Base-by-base conservation (phyloP, 2,888 invertebrate genomes). In the Dicyrtoma fusca region DNA sequence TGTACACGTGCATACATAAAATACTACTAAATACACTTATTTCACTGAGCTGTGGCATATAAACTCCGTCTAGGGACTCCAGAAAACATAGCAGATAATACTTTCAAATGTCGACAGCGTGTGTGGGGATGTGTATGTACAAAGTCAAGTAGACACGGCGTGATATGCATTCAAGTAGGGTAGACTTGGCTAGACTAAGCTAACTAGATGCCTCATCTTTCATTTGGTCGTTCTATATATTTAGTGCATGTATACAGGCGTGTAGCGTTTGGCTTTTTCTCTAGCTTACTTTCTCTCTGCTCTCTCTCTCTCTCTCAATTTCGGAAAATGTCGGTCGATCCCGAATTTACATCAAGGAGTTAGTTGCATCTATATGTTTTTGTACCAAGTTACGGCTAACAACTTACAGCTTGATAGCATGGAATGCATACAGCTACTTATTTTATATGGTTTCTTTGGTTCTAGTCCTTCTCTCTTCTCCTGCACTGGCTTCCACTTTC, bases 291-390 rank as follows among this genome's bases (percentile, higher is more conserved):
- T 55, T 23, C 17, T 6, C n/a, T 49, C 49, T n/a, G 17, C 49
- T 49, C 3, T 14, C 23, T 55, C 17, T 21, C 21, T 6, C 51
- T 51, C 55, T 21, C 11, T 55, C 14, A 13, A 14, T n/a, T 11
- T 64, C 64, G 64, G 51, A 25, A 25, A 51, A 26, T 25, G 49
- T 51, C 51, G 62, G 62, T 45, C 2, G 45, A 42, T 45, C 44
- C 45, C 62, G 62, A 63, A 44, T 45, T 45, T 11, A 23, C 62
- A 45, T 42, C 45, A 45, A 63, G 45, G 45, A 63, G 45, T 63
- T 34, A 34, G 34, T 34, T 34, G 34, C 34, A 34, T 34, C 34
- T 34, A 34, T 3, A 34, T 34, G 8, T 34, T 34, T 34, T 34
- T 34, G 34, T 3, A 5, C 34, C 34, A 34, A 34, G 34, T 34